phyloP scores from a whole-genome alignment of 1,140 invertebrate species.

The Steinernema feltiae region DNA sequence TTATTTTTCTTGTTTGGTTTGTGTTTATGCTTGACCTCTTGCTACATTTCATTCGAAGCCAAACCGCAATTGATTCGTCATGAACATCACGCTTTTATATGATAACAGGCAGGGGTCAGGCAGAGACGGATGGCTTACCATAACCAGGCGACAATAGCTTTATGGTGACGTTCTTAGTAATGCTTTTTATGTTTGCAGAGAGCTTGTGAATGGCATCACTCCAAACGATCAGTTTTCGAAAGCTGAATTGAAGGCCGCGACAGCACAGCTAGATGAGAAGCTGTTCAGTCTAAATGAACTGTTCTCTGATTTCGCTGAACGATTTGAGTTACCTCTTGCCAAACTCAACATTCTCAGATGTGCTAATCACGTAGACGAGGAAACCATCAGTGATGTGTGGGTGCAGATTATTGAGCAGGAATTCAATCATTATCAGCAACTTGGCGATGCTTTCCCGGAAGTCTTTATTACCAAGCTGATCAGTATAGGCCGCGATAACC shows the following conservation, averaged over 20 bases:
- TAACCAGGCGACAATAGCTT: no score
- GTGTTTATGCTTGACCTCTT: no score
- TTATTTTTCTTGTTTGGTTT: no score
- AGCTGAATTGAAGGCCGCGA: no score
- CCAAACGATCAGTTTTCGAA: background rate
- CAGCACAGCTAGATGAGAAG: background rate
- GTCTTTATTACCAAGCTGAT: background rate
- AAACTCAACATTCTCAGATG: background rate
- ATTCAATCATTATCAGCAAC: background rate
- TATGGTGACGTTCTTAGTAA: no score
- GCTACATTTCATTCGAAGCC: no score
- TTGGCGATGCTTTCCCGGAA: background rate
- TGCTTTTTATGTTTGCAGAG: no score
- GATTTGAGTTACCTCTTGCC: background rate
- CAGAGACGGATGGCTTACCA: no score
- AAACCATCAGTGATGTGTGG: background rate
- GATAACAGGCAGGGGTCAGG: no score
- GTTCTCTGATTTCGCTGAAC: background rate
- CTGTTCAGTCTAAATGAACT: background rate
- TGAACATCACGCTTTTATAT: no score
- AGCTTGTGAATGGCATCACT: no score
- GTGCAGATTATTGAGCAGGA: background rate
- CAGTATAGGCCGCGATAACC: background rate
- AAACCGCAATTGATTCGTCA: no score
- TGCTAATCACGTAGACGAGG: background rate